These are phyloP conservation scores for Grantiella picta DNA, from an alignment of 2,113 vertebrate species.

Conservation along the genomic window DNA sequence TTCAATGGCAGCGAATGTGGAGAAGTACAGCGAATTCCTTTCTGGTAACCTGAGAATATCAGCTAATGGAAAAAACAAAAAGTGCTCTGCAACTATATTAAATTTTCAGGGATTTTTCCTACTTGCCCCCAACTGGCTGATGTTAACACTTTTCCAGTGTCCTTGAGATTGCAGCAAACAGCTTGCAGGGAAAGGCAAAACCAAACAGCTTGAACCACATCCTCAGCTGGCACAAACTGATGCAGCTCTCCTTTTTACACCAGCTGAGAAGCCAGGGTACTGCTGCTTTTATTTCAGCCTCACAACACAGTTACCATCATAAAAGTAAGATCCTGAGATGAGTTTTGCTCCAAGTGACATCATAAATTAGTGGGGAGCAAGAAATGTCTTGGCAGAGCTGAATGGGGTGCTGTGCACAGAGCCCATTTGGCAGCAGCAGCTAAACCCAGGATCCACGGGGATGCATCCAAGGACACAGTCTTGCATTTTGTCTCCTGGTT, in stretches of 20 bases:
- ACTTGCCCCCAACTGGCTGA: conserved; percentile 29
- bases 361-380: not conserved
- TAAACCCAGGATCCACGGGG: not conserved
- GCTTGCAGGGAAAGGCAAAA: not conserved
- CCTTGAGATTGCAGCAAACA: conserved; percentile 2
- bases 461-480: not conserved
- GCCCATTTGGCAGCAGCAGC: not conserved
- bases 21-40: conserved; percentile 37
- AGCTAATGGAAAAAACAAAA: conserved; percentile 59
- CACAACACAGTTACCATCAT: not conserved
- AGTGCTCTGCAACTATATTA: conserved; percentile 20
- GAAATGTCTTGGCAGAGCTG: not conserved
- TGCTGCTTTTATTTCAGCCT: conserved; percentile 19
- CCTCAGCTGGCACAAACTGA: not conserved
- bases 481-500: not conserved
- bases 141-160: not conserved
- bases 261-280: not conserved
- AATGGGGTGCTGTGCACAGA: not conserved
- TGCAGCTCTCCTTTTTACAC: not conserved
- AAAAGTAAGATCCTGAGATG: not conserved
- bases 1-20: not conserved
- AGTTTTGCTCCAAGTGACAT: conserved; percentile 26
- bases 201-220: not conserved
- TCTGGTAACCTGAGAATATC: conserved; percentile 57
- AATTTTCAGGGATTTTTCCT: conserved; percentile 43